phyloP scores from a whole-genome alignment of 1,140 invertebrate genomes.

The Meloidogyne exigua region DNA sequence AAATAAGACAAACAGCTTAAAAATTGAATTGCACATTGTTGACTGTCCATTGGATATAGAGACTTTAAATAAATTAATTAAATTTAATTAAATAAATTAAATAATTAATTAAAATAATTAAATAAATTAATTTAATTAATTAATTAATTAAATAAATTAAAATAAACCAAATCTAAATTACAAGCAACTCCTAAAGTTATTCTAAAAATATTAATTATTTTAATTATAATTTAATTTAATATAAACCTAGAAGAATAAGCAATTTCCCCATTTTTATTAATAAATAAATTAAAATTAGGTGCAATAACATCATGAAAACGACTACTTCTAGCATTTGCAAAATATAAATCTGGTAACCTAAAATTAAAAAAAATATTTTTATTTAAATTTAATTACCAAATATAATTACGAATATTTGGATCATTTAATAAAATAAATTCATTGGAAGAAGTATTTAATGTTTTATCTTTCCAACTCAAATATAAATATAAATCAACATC shows the following conservation, averaged over 20 bases:
- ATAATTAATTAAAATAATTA: not conserved
- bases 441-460: constrained; percentile 47
- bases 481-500: constrained; percentile 63
- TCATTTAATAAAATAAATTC: constrained; percentile 60
- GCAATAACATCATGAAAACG: constrained; percentile 59
- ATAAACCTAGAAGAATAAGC: constrained; percentile 64
- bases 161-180: constrained; percentile 46
- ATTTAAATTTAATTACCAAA: constrained; percentile 42
- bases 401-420: constrained; percentile 48
- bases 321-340: constrained; percentile 54
- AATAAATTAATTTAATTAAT: not conserved
- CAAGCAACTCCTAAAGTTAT: constrained; percentile 56
- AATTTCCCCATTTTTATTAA: constrained; percentile 63
- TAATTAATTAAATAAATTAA: too few relatives aligned
- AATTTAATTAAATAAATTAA: not conserved
- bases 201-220: constrained; percentile 23
- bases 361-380: not conserved
- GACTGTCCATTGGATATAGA: constrained; percentile 60
- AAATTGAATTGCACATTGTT: constrained; percentile 51
- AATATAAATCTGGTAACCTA: constrained; percentile 68
- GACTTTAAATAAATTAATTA: constrained; percentile 9
- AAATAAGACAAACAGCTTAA: constrained; percentile 34
- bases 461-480: constrained; percentile 54
- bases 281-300: constrained; percentile 64
- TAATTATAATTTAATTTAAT: not conserved